A percentile compares a stretch with the other conserved stretches of the same genome.
These are phyloP conservation scores for Cotesia chilonis DNA, from an alignment of 1,140 invertebrate genomes.

Conservation along the genomic window DNA sequence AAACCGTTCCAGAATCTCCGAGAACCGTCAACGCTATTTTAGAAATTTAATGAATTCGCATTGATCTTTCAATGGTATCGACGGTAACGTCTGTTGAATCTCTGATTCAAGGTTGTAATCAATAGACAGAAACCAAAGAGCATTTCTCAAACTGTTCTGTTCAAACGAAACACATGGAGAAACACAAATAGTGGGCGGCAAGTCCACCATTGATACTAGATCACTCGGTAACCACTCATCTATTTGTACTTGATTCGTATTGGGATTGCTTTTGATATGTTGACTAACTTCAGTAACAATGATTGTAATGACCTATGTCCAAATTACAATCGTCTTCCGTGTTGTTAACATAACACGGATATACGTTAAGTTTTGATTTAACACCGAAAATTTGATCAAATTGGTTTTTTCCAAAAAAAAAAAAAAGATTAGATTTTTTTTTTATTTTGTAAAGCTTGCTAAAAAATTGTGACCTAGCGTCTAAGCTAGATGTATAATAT, in stretches of 20 bases:
- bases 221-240: conserved; percentile 33
- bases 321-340: conserved; percentile 22
- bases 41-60: conserved; percentile 1
- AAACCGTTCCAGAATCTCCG: neutral
- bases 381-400: neutral
- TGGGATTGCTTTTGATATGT: conserved; percentile 24
- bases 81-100: neutral
- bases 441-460: too few species aligned
- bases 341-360: neutral
- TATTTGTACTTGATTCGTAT: conserved; percentile 26
- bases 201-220: conserved; percentile 27
- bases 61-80: neutral
- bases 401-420: too few species aligned
- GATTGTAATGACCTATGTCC: conserved; percentile 19
- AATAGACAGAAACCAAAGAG: conserved; percentile 3
- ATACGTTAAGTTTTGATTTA: neutral
- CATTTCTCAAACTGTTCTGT: conserved; percentile 3
- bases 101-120: neutral
- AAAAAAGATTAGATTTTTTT: too few species aligned
- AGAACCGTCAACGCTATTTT: neutral
- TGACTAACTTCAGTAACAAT: conserved; percentile 17
- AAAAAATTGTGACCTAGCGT: too few species aligned
- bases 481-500: too few species aligned
- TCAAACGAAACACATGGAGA: neutral
- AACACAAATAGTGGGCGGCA: conserved; percentile 12